Conservation (phyloP, 2,797 vertebrate species). For the Typhlichthys eigenmanni region DNA sequence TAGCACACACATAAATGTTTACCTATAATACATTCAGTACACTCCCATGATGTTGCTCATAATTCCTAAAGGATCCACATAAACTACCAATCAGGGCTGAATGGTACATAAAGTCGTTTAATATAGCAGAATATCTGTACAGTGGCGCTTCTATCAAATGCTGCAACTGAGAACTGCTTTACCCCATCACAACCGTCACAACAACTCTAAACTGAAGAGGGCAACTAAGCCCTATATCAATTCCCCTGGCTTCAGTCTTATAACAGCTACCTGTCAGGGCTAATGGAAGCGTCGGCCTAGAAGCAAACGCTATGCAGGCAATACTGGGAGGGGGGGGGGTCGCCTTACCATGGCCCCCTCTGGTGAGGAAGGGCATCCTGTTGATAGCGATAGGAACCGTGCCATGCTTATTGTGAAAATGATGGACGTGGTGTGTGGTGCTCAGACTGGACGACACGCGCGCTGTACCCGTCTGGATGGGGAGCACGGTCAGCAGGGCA, state of each 20-base stretch:
- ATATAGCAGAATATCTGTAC: conserved; percentile 49
- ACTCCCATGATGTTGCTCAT: too few relatives aligned
- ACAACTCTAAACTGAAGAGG: conserved; percentile 11
- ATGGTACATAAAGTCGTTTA: conserved; percentile 47
- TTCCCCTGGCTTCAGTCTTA: too few relatives aligned
- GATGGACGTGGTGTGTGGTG: conserved; percentile 94
- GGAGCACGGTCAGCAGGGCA: conserved; percentile 75
- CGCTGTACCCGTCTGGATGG: conserved; percentile 83
- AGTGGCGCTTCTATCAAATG: conserved; percentile 29
- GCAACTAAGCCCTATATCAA: background rate
- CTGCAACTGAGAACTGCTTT: conserved; percentile 39
- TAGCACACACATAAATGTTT: too few relatives aligned
- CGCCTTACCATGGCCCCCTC: conserved; percentile 91
- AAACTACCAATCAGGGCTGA: conserved; percentile 42
- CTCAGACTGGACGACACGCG: conserved; percentile 93
- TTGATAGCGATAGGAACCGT: conserved; percentile 95
- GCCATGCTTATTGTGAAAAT: conserved; percentile 95
- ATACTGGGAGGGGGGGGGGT: conserved; percentile 25
- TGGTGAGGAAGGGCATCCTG: conserved; percentile 94
- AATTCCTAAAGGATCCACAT: conserved; percentile 24
- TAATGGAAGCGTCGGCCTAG: conserved; percentile 3
- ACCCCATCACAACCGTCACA: conserved; percentile 15
- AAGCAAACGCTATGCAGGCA: conserved; percentile 4
- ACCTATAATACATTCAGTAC: too few relatives aligned
- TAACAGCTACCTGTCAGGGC: background rate